Evolutionary conservation across 2,888 invertebrate genomes (phyloP).

Genomic region (Scaptomyza tumidula): DNA sequence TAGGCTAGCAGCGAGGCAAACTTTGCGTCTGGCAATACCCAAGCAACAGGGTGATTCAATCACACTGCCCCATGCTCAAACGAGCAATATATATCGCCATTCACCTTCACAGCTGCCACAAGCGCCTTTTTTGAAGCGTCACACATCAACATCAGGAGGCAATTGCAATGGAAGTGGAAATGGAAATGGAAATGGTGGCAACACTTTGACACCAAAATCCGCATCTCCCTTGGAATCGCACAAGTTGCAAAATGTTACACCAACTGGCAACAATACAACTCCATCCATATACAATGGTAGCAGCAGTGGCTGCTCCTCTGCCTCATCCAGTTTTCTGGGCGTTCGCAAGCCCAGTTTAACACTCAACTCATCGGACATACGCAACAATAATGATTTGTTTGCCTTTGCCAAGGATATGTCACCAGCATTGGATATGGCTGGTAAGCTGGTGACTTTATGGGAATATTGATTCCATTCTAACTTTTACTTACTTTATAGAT

Average conservation of each 20-base stretch:
- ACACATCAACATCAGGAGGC: constrained; percentile 23
- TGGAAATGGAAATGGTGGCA: constrained; percentile 2
- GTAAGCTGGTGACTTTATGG: constrained; percentile 50
- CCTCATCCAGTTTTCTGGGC: constrained; percentile 69
- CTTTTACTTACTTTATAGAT: constrained; percentile 13
- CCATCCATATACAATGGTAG: constrained; percentile 52
- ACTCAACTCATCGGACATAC: constrained; percentile 81
- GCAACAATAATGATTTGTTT: constrained; percentile 83
- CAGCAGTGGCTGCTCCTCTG: constrained; percentile 33
- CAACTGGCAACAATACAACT: constrained; percentile 32
- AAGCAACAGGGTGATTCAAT: constrained; percentile 81
- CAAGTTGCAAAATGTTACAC: constrained; percentile 73
- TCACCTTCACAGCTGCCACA: constrained; percentile 82
- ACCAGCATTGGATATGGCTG: constrained; percentile 76
- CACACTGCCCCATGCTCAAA: constrained; percentile 33
- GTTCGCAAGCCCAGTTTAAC: constrained; percentile 82
- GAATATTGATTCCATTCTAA: no score
- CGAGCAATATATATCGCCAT: constrained; percentile 61
- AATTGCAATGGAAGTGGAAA: constrained; percentile 8
- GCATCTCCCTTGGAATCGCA: constrained; percentile 80
- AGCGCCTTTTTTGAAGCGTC: constrained; percentile 77
- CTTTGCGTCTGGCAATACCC: constrained; percentile 83
- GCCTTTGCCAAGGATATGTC: constrained; percentile 83
- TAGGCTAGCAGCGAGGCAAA: constrained; percentile 84
- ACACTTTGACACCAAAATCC: constrained; percentile 70